Base-by-base conservation (phyloP, 2,797 vertebrate genomes). In the Clarias platycephalus region DNA sequence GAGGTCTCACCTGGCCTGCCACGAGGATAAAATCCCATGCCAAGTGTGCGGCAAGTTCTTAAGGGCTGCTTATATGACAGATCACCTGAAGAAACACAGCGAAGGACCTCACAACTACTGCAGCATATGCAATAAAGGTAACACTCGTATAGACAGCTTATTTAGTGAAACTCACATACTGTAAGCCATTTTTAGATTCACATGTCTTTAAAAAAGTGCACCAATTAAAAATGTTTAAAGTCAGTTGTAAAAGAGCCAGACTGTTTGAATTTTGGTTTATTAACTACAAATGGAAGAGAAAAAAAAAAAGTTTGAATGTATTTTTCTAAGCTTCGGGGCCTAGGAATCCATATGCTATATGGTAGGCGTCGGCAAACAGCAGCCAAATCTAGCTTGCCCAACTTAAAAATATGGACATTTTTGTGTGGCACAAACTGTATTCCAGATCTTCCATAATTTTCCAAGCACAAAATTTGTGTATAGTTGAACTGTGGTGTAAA, bases 91-190 rank as follows among this genome's bases (percentile, higher is more conserved):
- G 94, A 99, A 99, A 92, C 98, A 99, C 92, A 99, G 97, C 5
- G 98, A 99, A 95, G 98, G 98, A 92, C 97, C 97, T 88, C 97
- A 98, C 91, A 99, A 98, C 95, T 99, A 98, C 95, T 99, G 98
- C 92, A 97, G 96, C 91, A 99, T 99, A 94, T 99, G 98, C 95
- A 99, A 99, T 94, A 96, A 98, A 99, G 98, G 98, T 99, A 98
- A 96, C 31, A 77, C 22, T 85, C 31, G 15, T 60, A 58, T 24
- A 34, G 20, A 77, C 55, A 4, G 9, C 7, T 75, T 20, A 10
- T 74, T 31, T 9, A 74, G 2, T 1, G 3, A 28, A 15, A 9
- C 44, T 72, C 2, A 4, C n/a, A 28, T 9, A 15, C 58, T 37
- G 13, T 10, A 3, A 31, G 13, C 34, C 0, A 60, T 37, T 76